phyloP scores from a whole-genome alignment of 1,140 invertebrate species.

The Drosophila mauritiana region DNA sequence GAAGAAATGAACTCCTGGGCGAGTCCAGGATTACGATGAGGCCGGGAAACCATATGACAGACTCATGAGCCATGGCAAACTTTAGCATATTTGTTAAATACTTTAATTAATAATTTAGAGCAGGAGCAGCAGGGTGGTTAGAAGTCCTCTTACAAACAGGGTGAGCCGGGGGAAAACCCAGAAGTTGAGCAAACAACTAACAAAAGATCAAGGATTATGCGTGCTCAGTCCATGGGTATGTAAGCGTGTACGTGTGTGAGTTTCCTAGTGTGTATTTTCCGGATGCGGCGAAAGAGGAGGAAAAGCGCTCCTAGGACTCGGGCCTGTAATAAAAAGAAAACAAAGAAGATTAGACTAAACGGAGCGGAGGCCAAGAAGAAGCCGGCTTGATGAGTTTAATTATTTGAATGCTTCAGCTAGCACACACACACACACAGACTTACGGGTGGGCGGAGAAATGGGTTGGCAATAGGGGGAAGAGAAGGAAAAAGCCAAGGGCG shows the following conservation, averaged over 20 bases:
- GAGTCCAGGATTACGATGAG: constrained; percentile 25
- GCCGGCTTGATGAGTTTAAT: constrained; percentile 79
- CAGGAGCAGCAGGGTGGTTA: constrained; percentile 8
- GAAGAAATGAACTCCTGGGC: constrained; percentile 69
- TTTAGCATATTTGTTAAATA: constrained; percentile 81
- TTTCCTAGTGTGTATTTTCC: constrained; percentile 17
- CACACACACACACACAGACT: constrained; percentile 17
- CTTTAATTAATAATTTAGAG: constrained; percentile 81
- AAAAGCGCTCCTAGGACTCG: constrained; percentile 35
- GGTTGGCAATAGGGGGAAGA: neutral
- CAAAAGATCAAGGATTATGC: constrained; percentile 82
- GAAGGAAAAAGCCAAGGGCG: constrained; percentile 53
- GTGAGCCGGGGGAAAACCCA: constrained; percentile 2
- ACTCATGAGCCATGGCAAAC: constrained; percentile 60
- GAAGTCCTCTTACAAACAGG: constrained; percentile 22
- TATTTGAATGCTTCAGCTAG: constrained; percentile 77
- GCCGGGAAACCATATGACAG: constrained; percentile 1
- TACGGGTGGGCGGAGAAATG: neutral
- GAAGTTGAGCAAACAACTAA: constrained; percentile 79
- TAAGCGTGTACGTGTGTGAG: constrained; percentile 12
- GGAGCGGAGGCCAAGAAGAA: constrained; percentile 34
- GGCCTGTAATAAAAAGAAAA: constrained; percentile 70
- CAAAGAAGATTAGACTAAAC: constrained; percentile 75
- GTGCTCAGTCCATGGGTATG: constrained; percentile 46
- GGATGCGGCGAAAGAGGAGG: constrained; percentile 27